Conservation (phyloP, 2,113 vertebrate species). For the Pteronura brasiliensis region DNA sequence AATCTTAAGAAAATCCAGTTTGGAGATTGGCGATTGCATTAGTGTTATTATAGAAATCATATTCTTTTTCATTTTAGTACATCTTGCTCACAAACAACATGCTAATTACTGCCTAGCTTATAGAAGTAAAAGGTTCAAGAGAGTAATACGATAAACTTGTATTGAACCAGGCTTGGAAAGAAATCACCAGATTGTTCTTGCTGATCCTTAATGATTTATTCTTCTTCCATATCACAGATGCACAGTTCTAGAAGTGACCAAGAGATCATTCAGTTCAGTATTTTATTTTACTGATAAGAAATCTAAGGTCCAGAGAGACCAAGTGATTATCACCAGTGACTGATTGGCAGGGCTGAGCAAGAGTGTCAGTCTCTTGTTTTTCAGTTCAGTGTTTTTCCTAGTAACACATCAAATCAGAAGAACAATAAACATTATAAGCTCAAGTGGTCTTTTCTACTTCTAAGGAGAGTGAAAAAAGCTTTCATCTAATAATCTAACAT, state of each 20-base stretch:
- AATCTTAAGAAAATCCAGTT: neutral
- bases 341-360: neutral
- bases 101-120: neutral
- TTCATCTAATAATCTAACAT: neutral
- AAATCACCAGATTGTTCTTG: neutral
- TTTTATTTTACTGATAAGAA: neutral
- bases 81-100: neutral
- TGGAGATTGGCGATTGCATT: neutral
- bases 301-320: neutral
- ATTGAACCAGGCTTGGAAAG: neutral
- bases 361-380: neutral
- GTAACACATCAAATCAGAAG: neutral
- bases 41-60: neutral
- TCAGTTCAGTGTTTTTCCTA: neutral
- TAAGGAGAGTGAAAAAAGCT: neutral
- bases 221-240: neutral
- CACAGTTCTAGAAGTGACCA: neutral
- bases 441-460: neutral
- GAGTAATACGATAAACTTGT: neutral
- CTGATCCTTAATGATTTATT: neutral
- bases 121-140: neutral
- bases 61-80: neutral
- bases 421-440: neutral
- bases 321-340: neutral
- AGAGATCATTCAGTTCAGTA: neutral